These are phyloP conservation scores for Neopelma chrysocephalum DNA, from an alignment of 2,797 vertebrate species.

Conservation along the genomic window DNA sequence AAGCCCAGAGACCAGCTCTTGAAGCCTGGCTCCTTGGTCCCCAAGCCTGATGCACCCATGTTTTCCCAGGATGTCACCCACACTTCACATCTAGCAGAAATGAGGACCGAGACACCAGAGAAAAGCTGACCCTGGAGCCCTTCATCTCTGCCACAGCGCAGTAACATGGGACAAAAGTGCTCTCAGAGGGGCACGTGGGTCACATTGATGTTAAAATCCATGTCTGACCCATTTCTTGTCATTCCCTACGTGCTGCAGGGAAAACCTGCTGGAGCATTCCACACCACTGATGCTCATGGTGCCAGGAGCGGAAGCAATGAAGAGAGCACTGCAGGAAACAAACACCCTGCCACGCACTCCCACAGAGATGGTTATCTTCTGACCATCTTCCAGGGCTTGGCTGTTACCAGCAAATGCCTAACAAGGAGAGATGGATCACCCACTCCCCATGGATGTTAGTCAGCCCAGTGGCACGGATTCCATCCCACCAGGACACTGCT, in stretches of 20 bases:
- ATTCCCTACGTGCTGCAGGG: not conserved
- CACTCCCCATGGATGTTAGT: not conserved
- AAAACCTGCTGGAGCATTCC: not conserved
- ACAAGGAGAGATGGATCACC: not conserved
- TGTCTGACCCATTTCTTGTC: not conserved
- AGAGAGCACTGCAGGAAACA: not conserved
- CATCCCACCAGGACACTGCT: rapidly evolving
- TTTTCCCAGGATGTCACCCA: not conserved
- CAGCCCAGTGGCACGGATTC: not conserved
- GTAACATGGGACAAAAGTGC: not conserved
- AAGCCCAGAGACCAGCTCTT: not conserved
- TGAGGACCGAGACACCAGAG: not conserved
- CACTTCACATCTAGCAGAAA: not conserved
- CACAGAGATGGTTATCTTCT: not conserved
- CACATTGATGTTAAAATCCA: not conserved
- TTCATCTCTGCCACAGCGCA: not conserved
- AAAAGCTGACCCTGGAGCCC: not conserved
- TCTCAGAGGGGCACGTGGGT: rapidly evolving
- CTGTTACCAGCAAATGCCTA: not conserved
- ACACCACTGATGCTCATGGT: not conserved
- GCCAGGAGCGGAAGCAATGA: not conserved
- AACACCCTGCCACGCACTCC: not conserved
- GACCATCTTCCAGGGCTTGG: constrained; percentile 10
- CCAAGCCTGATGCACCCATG: rapidly evolving
- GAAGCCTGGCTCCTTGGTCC: not conserved